phyloP scores from a whole-genome alignment of 2,797 vertebrate genomes.

The Xiphophorus birchmanni region DNA sequence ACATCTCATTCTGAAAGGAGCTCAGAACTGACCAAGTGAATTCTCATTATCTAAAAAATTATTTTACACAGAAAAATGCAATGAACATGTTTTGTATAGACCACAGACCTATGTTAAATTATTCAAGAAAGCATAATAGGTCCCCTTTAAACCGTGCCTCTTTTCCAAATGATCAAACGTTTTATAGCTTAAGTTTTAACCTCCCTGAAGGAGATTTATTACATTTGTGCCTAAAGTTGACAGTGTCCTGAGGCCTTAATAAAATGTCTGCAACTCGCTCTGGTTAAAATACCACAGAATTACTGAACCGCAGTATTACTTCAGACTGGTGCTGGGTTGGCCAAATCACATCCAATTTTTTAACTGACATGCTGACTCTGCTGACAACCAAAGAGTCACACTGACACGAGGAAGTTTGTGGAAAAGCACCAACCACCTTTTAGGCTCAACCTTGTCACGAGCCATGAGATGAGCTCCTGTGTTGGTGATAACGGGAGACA shows the following conservation, averaged over 20 bases:
- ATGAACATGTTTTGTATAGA: too few relatives aligned
- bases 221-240: not conserved
- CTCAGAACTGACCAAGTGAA: too few relatives aligned
- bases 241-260: not conserved
- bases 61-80: too few relatives aligned
- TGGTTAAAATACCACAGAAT: conserved; percentile 2
- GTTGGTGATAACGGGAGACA: not conserved
- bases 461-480: not conserved
- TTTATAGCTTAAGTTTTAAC: not conserved
- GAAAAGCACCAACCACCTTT: not conserved
- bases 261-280: not conserved
- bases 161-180: not conserved
- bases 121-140: too few relatives aligned
- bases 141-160: not conserved
- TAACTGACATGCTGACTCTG: not conserved
- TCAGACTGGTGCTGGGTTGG: not conserved
- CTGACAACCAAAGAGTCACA: conserved; percentile 2
- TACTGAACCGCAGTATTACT: not conserved
- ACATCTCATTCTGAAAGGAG: too few relatives aligned
- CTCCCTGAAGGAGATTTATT: not conserved
- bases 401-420: not conserved
- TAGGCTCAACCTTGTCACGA: not conserved
- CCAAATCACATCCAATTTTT: not conserved
- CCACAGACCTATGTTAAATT: too few relatives aligned
- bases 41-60: too few relatives aligned